Percentiles rank a stretch among this genome's conserved stretches.
Conservation (phyloP, 2,113 vertebrate species). For the Bungarus multicinctus region DNA sequence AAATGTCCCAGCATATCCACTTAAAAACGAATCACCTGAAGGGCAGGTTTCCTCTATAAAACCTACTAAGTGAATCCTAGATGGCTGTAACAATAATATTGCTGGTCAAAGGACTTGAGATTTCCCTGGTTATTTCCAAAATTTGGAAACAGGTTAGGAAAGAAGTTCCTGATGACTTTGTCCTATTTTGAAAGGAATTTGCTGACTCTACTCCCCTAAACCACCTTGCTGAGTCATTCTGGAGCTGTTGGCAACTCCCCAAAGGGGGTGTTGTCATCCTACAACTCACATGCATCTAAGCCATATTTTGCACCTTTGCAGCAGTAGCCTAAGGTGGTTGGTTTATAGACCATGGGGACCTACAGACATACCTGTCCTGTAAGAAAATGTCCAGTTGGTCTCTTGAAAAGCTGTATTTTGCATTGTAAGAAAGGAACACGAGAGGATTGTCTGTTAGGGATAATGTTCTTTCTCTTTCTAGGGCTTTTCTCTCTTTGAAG, state of each 20-base stretch:
- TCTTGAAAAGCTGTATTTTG: neutral
- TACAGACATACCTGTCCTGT: neutral
- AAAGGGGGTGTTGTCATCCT: neutral
- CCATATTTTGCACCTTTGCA: neutral
- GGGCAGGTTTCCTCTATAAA: neutral
- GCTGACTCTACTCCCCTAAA: neutral
- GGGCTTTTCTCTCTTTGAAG: neutral
- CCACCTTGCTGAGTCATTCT: neutral
- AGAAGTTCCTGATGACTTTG: neutral
- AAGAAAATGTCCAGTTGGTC: neutral
- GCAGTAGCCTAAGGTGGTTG: neutral
- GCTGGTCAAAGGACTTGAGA: neutral
- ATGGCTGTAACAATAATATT: neutral
- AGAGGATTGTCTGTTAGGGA: neutral
- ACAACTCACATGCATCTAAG: neutral
- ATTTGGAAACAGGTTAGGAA: neutral
- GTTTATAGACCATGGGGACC: neutral
- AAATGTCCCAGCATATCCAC: neutral
- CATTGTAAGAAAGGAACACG: neutral
- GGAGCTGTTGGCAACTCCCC: neutral
- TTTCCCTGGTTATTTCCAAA: neutral
- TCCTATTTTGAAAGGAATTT: neutral
- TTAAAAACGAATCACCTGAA: neutral
- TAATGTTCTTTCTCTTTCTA: neutral
- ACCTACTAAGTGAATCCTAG: neutral